Conservation (phyloP, 2,113 vertebrate genomes). For the Heterotis niloticus region DNA sequence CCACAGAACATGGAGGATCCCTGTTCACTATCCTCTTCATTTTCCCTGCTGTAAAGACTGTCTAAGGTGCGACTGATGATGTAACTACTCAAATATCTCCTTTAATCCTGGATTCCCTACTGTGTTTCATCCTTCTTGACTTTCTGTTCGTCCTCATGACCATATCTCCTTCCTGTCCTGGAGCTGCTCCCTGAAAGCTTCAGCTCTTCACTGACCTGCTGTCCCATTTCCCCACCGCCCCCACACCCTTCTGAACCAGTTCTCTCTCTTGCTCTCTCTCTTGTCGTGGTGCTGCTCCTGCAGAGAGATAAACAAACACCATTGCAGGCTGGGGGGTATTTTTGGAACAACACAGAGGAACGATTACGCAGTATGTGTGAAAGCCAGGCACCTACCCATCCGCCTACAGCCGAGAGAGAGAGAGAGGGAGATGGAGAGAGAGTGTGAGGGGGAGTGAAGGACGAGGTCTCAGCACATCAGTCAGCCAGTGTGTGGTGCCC, state of each 20-base stretch:
- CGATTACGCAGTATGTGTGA: constrained; percentile 19
- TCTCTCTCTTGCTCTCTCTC: no score
- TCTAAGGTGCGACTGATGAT: no score
- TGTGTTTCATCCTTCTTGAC: not conserved
- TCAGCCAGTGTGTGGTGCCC: no score
- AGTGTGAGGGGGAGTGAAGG: not conserved
- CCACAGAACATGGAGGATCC: no score
- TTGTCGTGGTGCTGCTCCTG: no score
- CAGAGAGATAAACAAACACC: no score
- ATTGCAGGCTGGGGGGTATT: not conserved
- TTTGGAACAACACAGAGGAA: constrained; percentile 16
- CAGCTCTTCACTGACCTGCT: not conserved
- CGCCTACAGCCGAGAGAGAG: constrained; percentile 11
- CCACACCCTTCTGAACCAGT: no score
- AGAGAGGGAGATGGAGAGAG: constrained; percentile 2
- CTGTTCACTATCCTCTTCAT: no score
- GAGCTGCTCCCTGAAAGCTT: not conserved
- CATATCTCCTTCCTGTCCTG: not conserved
- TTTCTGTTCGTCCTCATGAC: not conserved
- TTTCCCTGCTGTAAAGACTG: no score
- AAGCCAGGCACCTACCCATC: constrained; percentile 6
- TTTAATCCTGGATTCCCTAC: not conserved
- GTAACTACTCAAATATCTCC: no score
- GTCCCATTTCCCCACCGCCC: not conserved
- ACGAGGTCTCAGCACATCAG: not conserved